phyloP scores from a whole-genome alignment of 2,113 vertebrate genomes.

The Lanius collurio region DNA sequence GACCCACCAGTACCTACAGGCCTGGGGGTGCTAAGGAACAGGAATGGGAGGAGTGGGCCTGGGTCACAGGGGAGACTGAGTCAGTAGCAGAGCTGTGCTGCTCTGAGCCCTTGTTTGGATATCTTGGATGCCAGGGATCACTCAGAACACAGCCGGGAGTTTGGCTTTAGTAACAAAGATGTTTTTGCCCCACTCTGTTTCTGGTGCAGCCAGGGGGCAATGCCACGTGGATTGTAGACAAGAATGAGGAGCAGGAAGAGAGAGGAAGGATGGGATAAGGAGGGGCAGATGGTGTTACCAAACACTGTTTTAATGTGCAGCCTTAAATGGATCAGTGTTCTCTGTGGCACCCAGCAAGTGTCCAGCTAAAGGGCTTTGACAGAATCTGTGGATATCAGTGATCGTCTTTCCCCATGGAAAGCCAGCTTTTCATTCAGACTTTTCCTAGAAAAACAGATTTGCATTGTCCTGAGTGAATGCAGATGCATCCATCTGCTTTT shows the following conservation, averaged over 20 bases:
- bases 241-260: not conserved
- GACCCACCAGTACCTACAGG: not conserved
- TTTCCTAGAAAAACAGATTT: slow-evolving; percentile 33
- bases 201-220: not conserved
- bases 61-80: not conserved
- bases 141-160: not conserved
- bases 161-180: not conserved
- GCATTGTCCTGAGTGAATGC: slow-evolving; percentile 41
- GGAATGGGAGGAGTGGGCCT: not conserved
- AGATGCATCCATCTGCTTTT: slow-evolving; percentile 64
- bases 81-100: not conserved
- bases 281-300: not conserved
- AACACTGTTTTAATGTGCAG: not conserved
- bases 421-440: not conserved
- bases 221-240: not conserved
- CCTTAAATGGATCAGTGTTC: not conserved
- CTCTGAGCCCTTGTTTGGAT: not conserved
- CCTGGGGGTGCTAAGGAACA: not conserved
- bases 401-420: not conserved
- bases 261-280: not conserved
- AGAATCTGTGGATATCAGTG: not conserved
- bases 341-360: not conserved
- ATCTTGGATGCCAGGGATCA: not conserved
- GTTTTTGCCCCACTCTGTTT: not conserved
- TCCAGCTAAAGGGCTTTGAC: not conserved